A percentile compares a stretch with the other conserved stretches of the same genome.
Evolutionary conservation across 2,113 vertebrate genomes (phyloP).

Genomic region (Paramormyrops kingsleyae): DNA sequence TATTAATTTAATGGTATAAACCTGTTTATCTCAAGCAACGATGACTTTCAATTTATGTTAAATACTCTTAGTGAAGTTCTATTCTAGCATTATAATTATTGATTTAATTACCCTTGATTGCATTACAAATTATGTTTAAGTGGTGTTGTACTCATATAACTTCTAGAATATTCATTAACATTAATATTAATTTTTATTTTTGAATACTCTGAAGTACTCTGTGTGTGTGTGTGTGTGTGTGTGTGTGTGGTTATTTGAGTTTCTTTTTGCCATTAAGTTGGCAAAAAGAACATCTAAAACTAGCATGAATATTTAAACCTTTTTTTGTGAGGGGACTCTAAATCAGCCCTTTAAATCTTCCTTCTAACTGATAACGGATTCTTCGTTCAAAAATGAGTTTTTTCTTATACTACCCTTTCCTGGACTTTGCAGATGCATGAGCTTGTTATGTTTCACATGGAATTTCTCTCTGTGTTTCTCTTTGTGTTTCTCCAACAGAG

Average conservation of each 20-base stretch:
- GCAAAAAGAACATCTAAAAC: background rate
- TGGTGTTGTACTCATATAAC: constrained; percentile 10
- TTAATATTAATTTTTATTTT: background rate
- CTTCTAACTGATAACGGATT: background rate
- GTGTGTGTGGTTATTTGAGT: background rate
- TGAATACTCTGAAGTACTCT: background rate
- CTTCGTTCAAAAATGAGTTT: background rate
- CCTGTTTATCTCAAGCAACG: constrained; percentile 10
- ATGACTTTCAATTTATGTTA: constrained; percentile 16
- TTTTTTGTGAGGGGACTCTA: background rate
- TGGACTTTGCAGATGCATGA: background rate
- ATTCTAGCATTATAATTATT: constrained; percentile 8
- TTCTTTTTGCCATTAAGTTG: background rate
- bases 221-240: background rate
- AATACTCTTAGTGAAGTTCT: constrained; percentile 13
- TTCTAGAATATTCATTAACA: constrained; percentile 7
- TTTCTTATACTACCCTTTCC: background rate
- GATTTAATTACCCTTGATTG: constrained; percentile 14
- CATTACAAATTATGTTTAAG: constrained; percentile 6
- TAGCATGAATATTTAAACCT: background rate
- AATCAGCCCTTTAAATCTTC: background rate
- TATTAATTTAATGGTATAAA: constrained; percentile 9
- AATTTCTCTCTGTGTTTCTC: background rate
- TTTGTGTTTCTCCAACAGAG: background rate
- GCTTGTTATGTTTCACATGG: background rate